Evolutionary conservation across 2,888 invertebrate genomes (phyloP).

Genomic region (Dasypolia templi): DNA sequence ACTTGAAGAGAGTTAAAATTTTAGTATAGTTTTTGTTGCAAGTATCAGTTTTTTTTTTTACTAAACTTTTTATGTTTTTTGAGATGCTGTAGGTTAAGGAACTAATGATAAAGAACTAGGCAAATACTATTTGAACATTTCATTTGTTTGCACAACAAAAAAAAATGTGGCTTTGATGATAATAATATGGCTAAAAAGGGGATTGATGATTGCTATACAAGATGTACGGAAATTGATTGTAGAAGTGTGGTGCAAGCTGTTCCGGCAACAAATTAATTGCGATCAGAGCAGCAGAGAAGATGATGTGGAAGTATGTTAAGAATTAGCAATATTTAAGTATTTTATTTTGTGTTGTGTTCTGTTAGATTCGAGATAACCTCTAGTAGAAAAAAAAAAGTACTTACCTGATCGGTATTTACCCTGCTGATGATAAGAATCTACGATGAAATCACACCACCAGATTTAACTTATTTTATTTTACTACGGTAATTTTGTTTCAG

Average conservation of each 20-base stretch:
- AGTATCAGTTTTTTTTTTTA: neutral
- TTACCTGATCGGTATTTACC: slow-evolving; percentile 36
- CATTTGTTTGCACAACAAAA: neutral
- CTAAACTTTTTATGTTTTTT: neutral
- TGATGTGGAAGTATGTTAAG: neutral
- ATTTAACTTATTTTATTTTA: slow-evolving; percentile 1
- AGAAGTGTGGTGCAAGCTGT: neutral
- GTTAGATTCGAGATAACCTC: slow-evolving; percentile 45
- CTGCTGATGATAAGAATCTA: neutral
- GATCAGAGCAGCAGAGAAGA: neutral
- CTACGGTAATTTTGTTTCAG: neutral
- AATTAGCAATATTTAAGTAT: neutral
- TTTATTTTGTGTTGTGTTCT: slow-evolving; percentile 13
- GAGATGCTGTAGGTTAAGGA: neutral
- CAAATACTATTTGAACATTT: neutral
- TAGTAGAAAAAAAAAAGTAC: slow-evolving; percentile 6
- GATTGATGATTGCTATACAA: neutral
- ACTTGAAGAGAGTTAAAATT: neutral
- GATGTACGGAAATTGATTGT: neutral
- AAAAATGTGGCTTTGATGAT: neutral
- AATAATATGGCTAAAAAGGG: neutral
- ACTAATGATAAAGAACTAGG: neutral
- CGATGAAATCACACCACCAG: slow-evolving; percentile 1
- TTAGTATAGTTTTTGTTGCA: neutral
- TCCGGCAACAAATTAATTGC: neutral